Base-by-base conservation (phyloP, 64 coral and sea anemone species). In the Pocillopora damicornis region DNA sequence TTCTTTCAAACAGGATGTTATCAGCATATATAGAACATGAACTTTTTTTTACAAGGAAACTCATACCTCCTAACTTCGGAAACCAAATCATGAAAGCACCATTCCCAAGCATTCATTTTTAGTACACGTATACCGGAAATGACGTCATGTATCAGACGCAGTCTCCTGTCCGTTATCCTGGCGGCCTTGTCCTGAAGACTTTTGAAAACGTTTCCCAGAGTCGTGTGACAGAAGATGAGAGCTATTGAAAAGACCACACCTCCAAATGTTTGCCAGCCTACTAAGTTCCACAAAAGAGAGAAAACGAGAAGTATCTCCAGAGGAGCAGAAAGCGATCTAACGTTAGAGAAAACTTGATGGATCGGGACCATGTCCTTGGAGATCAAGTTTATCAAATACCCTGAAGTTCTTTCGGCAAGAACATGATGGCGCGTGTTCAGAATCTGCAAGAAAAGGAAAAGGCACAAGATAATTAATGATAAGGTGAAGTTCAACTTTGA, bases 21-120 rank as follows among this genome's bases (percentile, higher is more conserved):
- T 51, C 42, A 51, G 42, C 7, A 1, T 51, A 51, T 4, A 51
- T 51, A 51, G 7, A 7, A 0, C 7, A 51, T 51, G 7, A 51
- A 51, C 7, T 51, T 51, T 51, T 51, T 1, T 51, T 51, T 2
- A 1, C 42, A 4, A 51, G 17, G 64, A 63, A 63, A 0, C 3
- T 30, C 9, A 16, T 60, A 61, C 58, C 58, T 82, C 67, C 80
- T 83, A 37, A 65, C 38, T 20, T 59, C 22, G 62, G 14, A 66
- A 15, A 83, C 67, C 60, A 37, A 37, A 36, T 83, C 61, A 67
- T 61, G 15, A 59, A 83, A 83, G 35, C 62, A 34, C 67, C 62
- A 36, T 66, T 83, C 80, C 80, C 79, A 83, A 12, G 67, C 80
- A 83, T 83, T 83, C 80, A 83, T 66, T 26, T 83, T 83, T 23